Evolutionary conservation across 1,140 invertebrate species (phyloP), one percentile per base, ranked within the genome.

Genomic region (Pristionchus pacificus): DNA sequence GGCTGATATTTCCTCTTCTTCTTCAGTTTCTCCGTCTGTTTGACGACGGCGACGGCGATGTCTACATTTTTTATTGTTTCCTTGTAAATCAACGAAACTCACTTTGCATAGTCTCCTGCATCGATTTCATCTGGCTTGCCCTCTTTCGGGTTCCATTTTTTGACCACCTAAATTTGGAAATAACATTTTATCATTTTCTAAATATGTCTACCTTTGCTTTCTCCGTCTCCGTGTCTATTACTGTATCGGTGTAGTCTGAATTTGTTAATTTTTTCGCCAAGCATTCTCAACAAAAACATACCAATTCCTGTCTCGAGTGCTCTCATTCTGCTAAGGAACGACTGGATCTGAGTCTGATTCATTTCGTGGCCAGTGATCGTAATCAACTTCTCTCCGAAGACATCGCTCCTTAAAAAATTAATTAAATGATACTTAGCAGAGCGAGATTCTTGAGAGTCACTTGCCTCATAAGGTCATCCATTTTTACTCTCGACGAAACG

Each of bases 301-400:
- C 38, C 38, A 49, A 49, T 49, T 49, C 38, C 38, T 32, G 33
- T 65, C 59, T 79, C 79, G n/a, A 69, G 77, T 63, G 81, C 74
- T 15, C 76, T 71, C 74, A 82, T 82, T 65, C 81, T 62, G 13
- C 68, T 57, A 30, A 78, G 71, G 70, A 82, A 82, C n/a, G 74
- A 72, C 27, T 66, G 65, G 38, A 80, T 77, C 61, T 83, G 77
- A 1, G 77, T 83, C 58, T 78, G 62, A 61, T 82, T 82, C 58
- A 82, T 66, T 58, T 83, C 68, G 33, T 70, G 63, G 19, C 81
- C 81, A 15, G 74, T 82, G 30, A 82, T 80, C 49, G 81, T 83
- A 25, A 82, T 77, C 60, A 83, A 59, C 61, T 49, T 49, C 19
- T 49, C 38, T 49, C 38, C 38, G 38, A 49, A 49, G 6, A 49